Evolutionary conservation across 2,888 invertebrate species (phyloP).

Genomic region (Volucella bombylans): DNA sequence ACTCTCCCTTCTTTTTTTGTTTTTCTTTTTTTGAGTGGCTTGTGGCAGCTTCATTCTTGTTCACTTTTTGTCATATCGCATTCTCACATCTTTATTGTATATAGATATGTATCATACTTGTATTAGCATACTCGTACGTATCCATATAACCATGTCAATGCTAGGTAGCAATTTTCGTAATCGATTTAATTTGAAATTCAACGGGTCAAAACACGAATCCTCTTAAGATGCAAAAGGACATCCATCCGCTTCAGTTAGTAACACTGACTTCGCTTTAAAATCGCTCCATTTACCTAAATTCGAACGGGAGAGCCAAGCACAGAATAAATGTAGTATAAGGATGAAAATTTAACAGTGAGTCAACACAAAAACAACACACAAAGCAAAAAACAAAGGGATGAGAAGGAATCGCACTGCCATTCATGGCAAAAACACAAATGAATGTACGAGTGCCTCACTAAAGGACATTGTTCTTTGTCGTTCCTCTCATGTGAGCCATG

Average conservation of each 20-base stretch:
- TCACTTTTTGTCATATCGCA: slow-evolving; percentile 44
- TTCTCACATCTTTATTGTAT: slow-evolving; percentile 18
- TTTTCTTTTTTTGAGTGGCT: neutral
- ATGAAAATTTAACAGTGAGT: slow-evolving; percentile 43
- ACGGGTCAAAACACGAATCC: slow-evolving; percentile 52
- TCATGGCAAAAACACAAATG: slow-evolving; percentile 66
- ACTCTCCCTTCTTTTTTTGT: neutral
- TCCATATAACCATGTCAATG: neutral
- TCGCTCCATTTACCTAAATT: slow-evolving; percentile 58
- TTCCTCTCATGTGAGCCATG: slow-evolving; percentile 62
- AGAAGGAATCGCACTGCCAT: slow-evolving; percentile 60
- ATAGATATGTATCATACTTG: neutral
- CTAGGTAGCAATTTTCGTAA: slow-evolving; percentile 33
- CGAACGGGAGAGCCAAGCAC: neutral
- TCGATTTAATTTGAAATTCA: slow-evolving; percentile 46
- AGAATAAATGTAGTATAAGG: slow-evolving; percentile 15
- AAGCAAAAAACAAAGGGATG: slow-evolving; percentile 33
- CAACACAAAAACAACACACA: slow-evolving; percentile 5
- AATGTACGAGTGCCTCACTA: slow-evolving; percentile 61
- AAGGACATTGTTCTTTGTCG: slow-evolving; percentile 67
- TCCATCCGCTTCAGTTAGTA: slow-evolving; percentile 36
- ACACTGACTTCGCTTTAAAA: slow-evolving; percentile 55
- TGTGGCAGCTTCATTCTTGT: neutral
- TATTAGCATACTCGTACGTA: neutral
- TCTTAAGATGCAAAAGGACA: slow-evolving; percentile 48